These are phyloP conservation scores for Dendrophyllia cribrosa DNA, from an alignment of 64 coral and sea anemone genomes.

Conservation along the genomic window DNA sequence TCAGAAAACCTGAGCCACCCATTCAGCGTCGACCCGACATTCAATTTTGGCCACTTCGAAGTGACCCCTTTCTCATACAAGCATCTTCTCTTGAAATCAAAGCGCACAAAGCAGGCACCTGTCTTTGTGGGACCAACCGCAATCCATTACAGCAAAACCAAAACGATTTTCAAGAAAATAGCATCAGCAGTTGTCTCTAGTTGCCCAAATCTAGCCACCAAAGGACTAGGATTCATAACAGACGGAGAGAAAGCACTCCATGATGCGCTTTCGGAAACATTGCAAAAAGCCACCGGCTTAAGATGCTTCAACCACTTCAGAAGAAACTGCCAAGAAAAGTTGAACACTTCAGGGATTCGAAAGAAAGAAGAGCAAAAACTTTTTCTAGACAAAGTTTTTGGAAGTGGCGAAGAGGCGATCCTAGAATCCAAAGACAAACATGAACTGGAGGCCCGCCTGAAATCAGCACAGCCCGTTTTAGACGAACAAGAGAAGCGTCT, in stretches of 20 bases:
- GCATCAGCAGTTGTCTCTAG: conserved; percentile 29
- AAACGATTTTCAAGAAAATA: conserved; percentile 7
- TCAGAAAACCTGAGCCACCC: conserved; percentile 33
- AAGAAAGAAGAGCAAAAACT: no score
- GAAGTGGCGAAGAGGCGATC: neutral
- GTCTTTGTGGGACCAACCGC: conserved; percentile 26
- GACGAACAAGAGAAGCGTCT: neutral
- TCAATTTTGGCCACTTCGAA: conserved; percentile 64
- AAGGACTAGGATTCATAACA: conserved; percentile 34
- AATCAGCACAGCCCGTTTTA: neutral
- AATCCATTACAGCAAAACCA: conserved; percentile 30
- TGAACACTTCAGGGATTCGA: conserved; percentile 18
- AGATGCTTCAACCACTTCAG: conserved; percentile 31
- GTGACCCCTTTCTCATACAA: conserved; percentile 63
- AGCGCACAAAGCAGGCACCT: conserved; percentile 27
- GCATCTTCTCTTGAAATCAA: conserved; percentile 21
- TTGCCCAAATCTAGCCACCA: conserved; percentile 4
- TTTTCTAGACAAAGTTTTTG: conserved; percentile 22
- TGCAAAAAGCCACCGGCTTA: conserved; percentile 41
- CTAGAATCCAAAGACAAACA: neutral
- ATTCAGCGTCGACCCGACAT: conserved; percentile 64
- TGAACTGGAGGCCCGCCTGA: neutral
- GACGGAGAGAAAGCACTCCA: conserved; percentile 41
- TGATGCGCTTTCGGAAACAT: conserved; percentile 10
- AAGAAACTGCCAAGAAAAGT: conserved; percentile 22